Evolutionary conservation across 2,888 invertebrate species (phyloP).

Genomic region (Lasius fuliginosus): DNA sequence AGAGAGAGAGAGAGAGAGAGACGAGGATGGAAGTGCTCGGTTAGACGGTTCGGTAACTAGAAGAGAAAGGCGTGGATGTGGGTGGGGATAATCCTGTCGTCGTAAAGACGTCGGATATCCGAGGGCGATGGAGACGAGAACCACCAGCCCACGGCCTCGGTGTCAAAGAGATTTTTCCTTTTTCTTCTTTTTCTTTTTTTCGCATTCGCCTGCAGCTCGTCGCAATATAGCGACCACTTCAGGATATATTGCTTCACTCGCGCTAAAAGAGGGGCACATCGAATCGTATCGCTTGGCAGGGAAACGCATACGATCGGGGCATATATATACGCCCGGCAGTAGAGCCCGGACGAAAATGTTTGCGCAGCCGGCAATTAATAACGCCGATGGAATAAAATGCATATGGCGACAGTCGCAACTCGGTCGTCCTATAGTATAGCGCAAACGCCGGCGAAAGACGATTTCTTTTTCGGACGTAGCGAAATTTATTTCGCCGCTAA

Average conservation of each 20-base stretch:
- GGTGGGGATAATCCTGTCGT: conserved; percentile 44
- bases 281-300: conserved; percentile 55
- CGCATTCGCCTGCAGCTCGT: conserved; percentile 50
- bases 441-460: conserved; percentile 17
- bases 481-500: conserved; percentile 49
- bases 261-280: conserved; percentile 67
- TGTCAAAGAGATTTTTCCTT: conserved; percentile 36
- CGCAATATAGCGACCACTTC: conserved; percentile 74
- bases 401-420: conserved; percentile 7
- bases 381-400: conserved; percentile 50
- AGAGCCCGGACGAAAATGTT: conserved; percentile 35
- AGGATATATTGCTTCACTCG: conserved; percentile 74
- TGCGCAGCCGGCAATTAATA: conserved; percentile 56
- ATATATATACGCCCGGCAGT: background rate
- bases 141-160: conserved; percentile 34
- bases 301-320: conserved; percentile 11
- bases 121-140: conserved; percentile 36
- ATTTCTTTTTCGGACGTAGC: conserved; percentile 37
- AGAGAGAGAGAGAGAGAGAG: conserved; percentile 9
- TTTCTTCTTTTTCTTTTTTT: conserved; percentile 9
- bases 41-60: conserved; percentile 50
- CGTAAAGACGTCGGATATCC: conserved; percentile 44
- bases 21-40: conserved; percentile 30
- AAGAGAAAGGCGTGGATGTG: conserved; percentile 18
- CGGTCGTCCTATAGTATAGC: background rate